These are phyloP conservation scores for Paraplagusia blochii DNA, from an alignment of 2,113 vertebrate species.

Conservation along the genomic window DNA sequence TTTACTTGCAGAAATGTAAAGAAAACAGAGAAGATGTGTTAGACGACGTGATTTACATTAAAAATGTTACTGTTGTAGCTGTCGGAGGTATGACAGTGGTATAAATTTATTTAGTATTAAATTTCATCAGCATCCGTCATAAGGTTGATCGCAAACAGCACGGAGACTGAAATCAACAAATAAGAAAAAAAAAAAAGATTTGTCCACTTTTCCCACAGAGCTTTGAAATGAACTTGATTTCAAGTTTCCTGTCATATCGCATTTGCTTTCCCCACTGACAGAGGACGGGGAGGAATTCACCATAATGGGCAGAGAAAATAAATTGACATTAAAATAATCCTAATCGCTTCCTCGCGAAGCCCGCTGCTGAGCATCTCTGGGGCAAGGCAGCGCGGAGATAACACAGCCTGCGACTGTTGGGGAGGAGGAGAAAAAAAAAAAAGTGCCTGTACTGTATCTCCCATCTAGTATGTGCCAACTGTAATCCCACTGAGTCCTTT, in stretches of 20 bases:
- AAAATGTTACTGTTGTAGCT: too few relatives aligned
- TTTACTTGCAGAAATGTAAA: too few relatives aligned
- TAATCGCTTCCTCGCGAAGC: constrained; percentile 48
- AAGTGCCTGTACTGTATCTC: constrained; percentile 20
- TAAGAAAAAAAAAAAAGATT: constrained; percentile 19
- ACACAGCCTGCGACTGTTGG: constrained; percentile 20
- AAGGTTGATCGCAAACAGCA: not conserved
- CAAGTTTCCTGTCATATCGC: constrained; percentile 47
- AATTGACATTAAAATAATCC: constrained; percentile 65
- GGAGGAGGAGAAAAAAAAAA: not conserved
- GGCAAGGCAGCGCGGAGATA: constrained; percentile 36
- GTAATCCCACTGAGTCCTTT: constrained; percentile 29
- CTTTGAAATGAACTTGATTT: constrained; percentile 32
- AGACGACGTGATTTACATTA: too few relatives aligned
- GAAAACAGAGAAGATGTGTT: too few relatives aligned
- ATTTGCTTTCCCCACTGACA: constrained; percentile 32
- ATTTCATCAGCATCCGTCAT: constrained; percentile 7
- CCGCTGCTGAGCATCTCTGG: constrained; percentile 44
- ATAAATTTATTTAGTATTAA: too few relatives aligned
- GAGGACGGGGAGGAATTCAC: constrained; percentile 9
- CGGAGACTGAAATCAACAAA: constrained; percentile 4
- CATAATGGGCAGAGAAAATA: constrained; percentile 57
- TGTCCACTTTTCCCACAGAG: constrained; percentile 12
- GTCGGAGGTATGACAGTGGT: too few relatives aligned
- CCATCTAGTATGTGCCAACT: constrained; percentile 27